Percentiles rank a stretch among this genome's conserved stretches.
Evolutionary conservation across 2,888 invertebrate genomes (phyloP).

Genomic region (Dascillus cervinus): DNA sequence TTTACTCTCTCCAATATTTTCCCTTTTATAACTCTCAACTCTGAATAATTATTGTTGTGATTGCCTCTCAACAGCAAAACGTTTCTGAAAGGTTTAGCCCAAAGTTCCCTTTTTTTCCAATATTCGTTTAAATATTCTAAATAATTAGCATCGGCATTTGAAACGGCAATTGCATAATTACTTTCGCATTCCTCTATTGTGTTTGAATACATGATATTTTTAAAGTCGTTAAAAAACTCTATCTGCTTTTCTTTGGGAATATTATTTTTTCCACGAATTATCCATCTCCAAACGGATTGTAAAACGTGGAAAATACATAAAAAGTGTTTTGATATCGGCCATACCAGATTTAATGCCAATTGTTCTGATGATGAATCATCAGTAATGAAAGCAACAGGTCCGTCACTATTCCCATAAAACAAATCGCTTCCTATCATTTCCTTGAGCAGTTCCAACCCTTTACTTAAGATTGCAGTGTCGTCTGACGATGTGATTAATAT

Average conservation of each 20-base stretch:
- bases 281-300: constrained; percentile 9
- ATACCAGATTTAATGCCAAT: constrained; percentile 2
- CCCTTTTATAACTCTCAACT: constrained; percentile 5
- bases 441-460: constrained; percentile 4
- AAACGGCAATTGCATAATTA: constrained; percentile 1
- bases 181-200: constrained; percentile 2
- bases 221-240: constrained; percentile 7
- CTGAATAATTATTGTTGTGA: constrained; percentile 5
- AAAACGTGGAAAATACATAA: constrained; percentile 9
- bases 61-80: neutral
- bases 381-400: constrained; percentile 6
- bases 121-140: neutral
- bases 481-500: constrained; percentile 5
- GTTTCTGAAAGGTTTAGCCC: neutral
- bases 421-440: constrained; percentile 1
- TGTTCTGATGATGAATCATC: constrained; percentile 7
- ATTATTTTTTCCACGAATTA: constrained; percentile 3
- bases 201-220: constrained; percentile 4
- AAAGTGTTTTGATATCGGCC: constrained; percentile 5
- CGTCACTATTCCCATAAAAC: constrained; percentile 3
- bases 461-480: neutral
- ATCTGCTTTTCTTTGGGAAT: neutral
- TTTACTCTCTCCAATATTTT: constrained; percentile 5
- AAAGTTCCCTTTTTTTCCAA: neutral
- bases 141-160: neutral